phyloP scores from a whole-genome alignment of 2,113 vertebrate genomes.

The Calidris pygmaea region DNA sequence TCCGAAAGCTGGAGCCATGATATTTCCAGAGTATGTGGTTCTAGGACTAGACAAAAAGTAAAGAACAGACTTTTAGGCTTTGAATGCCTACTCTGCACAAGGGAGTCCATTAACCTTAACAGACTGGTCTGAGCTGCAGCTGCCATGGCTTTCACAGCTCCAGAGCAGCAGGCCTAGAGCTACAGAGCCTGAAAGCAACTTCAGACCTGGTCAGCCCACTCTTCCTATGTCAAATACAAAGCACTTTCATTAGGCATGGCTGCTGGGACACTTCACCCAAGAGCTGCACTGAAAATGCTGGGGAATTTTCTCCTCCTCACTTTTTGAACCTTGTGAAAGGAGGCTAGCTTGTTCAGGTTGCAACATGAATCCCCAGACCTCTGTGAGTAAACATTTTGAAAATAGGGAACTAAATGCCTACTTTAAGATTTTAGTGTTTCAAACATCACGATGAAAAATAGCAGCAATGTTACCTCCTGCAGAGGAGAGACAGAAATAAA shows the following conservation, averaged over 20 bases:
- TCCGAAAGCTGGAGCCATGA: not conserved
- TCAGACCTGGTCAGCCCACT: not conserved
- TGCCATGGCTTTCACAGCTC: not conserved
- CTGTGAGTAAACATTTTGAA: constrained; percentile 42
- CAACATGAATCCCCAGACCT: constrained; percentile 11
- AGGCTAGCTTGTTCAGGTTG: not conserved
- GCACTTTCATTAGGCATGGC: not conserved
- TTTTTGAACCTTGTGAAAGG: not conserved
- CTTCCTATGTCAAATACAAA: not conserved
- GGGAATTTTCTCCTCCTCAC: not conserved
- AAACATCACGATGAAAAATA: constrained; percentile 60
- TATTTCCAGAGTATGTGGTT: not conserved
- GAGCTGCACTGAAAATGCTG: not conserved
- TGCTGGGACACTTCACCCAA: not conserved
- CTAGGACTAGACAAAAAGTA: not conserved
- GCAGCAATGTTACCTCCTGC: constrained; percentile 41
- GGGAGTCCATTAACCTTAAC: not conserved
- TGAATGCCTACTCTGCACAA: not conserved
- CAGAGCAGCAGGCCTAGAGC: not conserved
- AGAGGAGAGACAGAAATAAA: constrained; percentile 62
- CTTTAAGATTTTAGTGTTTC: constrained; percentile 52
- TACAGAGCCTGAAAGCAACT: not conserved
- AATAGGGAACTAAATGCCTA: constrained; percentile 34
- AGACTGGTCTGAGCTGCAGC: not conserved
- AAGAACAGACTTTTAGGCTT: not conserved